Percentiles rank a stretch among this genome's conserved stretches.
phyloP scores from a whole-genome alignment of 2,888 invertebrate genomes.

The Heliconius ismenius region DNA sequence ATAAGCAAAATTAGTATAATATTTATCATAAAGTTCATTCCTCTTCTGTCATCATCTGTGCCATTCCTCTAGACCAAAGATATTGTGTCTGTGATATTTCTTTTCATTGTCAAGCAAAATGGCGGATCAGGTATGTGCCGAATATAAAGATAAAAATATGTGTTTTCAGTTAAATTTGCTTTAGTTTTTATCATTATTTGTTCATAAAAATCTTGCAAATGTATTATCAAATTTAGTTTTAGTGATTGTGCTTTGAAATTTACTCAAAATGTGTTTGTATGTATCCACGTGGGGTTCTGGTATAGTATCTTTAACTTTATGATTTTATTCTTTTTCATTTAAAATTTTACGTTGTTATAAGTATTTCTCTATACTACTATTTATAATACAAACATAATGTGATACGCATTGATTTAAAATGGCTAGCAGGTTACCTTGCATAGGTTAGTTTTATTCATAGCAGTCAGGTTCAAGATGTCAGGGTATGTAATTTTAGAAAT shows the following conservation, averaged over 20 bases:
- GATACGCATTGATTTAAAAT: neutral
- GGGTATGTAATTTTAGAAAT: slow-evolving; percentile 17
- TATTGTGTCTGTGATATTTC: slow-evolving; percentile 53
- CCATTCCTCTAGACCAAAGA: neutral
- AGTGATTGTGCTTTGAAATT: slow-evolving; percentile 33
- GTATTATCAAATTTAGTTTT: slow-evolving; percentile 14
- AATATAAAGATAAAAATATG: slow-evolving; percentile 57
- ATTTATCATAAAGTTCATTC: neutral
- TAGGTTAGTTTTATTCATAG: slow-evolving; percentile 31
- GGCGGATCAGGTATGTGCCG: slow-evolving; percentile 89
- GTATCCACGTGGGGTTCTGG: slow-evolving; percentile 40
- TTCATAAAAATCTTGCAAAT: neutral
- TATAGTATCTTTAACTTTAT: neutral
- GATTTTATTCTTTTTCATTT: slow-evolving; percentile 1
- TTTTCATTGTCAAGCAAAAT: slow-evolving; percentile 85
- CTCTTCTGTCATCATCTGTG: neutral
- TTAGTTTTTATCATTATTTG: slow-evolving; percentile 5
- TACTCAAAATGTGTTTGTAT: slow-evolving; percentile 19
- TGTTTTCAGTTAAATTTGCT: slow-evolving; percentile 43
- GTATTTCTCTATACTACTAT: neutral
- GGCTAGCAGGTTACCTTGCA: slow-evolving; percentile 1
- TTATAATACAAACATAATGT: neutral
- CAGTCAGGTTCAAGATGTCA: neutral
- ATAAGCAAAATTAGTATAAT: neutral
- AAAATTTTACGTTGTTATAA: neutral